Percentiles rank a stretch among this genome's conserved stretches.
Conservation (phyloP, 2,797 vertebrate genomes). For the Periparus ater region DNA sequence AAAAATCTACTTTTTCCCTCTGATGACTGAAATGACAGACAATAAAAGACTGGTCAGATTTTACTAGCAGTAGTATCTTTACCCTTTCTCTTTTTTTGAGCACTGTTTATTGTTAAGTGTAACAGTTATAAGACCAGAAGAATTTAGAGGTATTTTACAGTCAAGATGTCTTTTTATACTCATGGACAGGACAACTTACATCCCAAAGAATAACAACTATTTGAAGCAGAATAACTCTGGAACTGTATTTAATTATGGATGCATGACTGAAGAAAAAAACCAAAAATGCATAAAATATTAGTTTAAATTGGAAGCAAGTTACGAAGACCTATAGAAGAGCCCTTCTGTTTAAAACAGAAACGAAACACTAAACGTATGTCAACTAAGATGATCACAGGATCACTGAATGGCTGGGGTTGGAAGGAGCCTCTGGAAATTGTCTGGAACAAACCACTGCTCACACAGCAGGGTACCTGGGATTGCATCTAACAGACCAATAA, state of each 20-base stretch:
- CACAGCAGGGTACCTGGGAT: neutral
- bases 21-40: neutral
- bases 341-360: neutral
- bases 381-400: neutral
- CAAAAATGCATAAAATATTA: neutral
- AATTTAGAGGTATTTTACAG: neutral
- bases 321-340: neutral
- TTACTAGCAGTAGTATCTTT: neutral
- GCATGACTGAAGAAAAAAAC: neutral
- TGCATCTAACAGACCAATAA: neutral
- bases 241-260: neutral
- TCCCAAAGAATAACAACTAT: neutral
- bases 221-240: neutral
- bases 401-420: fast-evolving
- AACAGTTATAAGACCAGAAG: neutral
- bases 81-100: neutral
- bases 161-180: neutral
- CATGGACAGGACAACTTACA: neutral
- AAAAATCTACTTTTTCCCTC: neutral
- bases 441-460: neutral
- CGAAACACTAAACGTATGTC: neutral
- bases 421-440: neutral
- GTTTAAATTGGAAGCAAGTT: neutral
- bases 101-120: neutral
- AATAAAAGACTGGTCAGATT: neutral